Percentiles rank a stretch among this genome's conserved stretches.
phyloP scores from a whole-genome alignment of 2,888 invertebrate species.

The Thecocarcelia acutangulata region DNA sequence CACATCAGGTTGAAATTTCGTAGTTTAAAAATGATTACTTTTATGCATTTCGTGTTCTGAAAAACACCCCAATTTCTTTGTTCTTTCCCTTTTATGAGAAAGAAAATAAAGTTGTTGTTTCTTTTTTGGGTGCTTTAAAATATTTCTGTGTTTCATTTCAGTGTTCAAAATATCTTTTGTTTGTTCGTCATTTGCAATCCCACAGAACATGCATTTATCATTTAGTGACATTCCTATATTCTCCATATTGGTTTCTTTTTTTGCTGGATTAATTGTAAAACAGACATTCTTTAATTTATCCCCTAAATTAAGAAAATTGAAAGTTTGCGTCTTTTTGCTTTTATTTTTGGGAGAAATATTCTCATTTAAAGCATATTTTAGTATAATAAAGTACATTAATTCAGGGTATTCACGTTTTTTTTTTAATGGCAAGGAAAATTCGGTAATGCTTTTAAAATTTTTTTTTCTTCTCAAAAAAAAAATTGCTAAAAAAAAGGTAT shows the following conservation, averaged over 20 bases:
- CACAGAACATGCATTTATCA: constrained; percentile 65
- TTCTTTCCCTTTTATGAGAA: constrained; percentile 19
- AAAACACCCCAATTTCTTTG: constrained; percentile 43
- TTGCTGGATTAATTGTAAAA: constrained; percentile 6
- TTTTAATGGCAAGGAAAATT: neutral
- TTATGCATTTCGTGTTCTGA: constrained; percentile 13
- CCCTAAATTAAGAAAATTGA: constrained; percentile 31
- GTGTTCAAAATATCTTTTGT: constrained; percentile 29
- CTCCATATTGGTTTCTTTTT: constrained; percentile 19
- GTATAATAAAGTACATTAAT: constrained; percentile 1
- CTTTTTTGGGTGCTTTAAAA: constrained; percentile 39
- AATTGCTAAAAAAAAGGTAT: too few species aligned
- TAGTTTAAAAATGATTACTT: constrained; percentile 40
- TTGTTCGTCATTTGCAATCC: constrained; percentile 57
- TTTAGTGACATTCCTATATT: constrained; percentile 58
- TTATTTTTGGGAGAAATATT: constrained; percentile 23
- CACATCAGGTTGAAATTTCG: constrained; percentile 45
- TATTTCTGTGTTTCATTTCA: constrained; percentile 14
- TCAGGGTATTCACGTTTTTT: neutral
- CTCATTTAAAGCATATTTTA: constrained; percentile 21
- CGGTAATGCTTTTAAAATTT: too few species aligned
- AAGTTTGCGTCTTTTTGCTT: constrained; percentile 18
- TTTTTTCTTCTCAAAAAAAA: too few species aligned
- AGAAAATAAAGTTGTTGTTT: constrained; percentile 32
- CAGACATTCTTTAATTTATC: constrained; percentile 16